Evolutionary conservation across 2,888 invertebrate species (phyloP).

Genomic region (Eremobia ochroleuca): DNA sequence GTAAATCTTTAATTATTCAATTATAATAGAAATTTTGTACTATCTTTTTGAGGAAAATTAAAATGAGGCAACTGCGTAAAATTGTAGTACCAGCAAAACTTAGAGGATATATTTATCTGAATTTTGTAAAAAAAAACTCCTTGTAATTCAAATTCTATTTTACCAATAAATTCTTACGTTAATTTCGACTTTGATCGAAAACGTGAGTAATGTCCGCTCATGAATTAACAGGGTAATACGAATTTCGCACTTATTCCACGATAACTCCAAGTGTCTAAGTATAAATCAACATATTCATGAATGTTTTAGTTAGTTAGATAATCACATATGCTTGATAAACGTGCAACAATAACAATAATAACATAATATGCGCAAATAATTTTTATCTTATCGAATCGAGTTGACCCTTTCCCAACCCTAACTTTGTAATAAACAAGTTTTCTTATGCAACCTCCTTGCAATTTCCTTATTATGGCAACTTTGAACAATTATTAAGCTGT

Average conservation of each 20-base stretch:
- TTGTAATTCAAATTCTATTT: conserved; percentile 8
- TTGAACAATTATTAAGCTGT: conserved; percentile 64
- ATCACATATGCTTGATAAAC: conserved; percentile 26
- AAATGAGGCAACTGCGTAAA: background rate
- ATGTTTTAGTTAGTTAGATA: conserved; percentile 30
- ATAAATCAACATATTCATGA: conserved; percentile 20
- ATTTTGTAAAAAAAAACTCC: background rate
- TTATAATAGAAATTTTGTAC: background rate
- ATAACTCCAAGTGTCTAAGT: conserved; percentile 3
- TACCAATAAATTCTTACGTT: conserved; percentile 2
- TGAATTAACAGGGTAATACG: conserved; percentile 5
- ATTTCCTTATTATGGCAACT: conserved; percentile 74
- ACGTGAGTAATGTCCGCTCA: background rate
- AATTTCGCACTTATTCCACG: conserved; percentile 3
- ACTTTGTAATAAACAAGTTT: conserved; percentile 65
- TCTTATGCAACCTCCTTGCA: conserved; percentile 65
- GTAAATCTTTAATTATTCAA: background rate
- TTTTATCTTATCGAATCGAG: conserved; percentile 64
- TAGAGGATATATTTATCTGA: background rate
- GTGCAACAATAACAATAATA: conserved; percentile 14
- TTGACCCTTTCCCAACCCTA: conserved; percentile 73
- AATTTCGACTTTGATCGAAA: conserved; percentile 2
- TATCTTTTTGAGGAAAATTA: background rate
- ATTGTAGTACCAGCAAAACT: background rate
- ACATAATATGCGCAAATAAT: conserved; percentile 36